Percentiles rank a stretch among this genome's conserved stretches.
Evolutionary conservation across 2,113 vertebrate species (phyloP).

Genomic region (Pimephales promelas): DNA sequence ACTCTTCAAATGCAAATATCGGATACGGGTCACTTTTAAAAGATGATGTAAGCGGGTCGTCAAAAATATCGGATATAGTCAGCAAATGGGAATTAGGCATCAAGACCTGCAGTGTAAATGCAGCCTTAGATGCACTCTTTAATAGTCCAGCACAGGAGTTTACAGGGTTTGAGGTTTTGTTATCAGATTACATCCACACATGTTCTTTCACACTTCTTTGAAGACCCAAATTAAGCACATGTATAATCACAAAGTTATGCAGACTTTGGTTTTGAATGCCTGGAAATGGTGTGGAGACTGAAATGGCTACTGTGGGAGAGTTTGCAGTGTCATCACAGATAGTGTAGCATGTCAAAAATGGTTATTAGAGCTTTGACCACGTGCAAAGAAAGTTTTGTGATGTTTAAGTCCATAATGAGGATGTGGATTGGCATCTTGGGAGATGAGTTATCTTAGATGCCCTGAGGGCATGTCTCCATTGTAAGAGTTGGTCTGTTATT

Average conservation of each 20-base stretch:
- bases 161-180: neutral
- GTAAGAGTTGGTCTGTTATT: neutral
- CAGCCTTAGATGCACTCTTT: neutral
- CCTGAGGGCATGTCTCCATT: neutral
- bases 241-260: neutral
- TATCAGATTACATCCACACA: slow-evolving; percentile 39
- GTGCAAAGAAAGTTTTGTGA: slow-evolving; percentile 12
- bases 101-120: no score
- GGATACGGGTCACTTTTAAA: no score
- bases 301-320: slow-evolving; percentile 4
- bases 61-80: no score
- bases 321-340: slow-evolving; percentile 3
- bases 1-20: no score
- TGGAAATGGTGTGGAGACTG: neutral
- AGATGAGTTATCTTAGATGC: neutral
- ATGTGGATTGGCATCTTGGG: neutral
- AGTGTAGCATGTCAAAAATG: neutral
- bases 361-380: neutral
- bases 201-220: neutral
- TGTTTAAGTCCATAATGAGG: slow-evolving; percentile 30
- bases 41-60: no score
- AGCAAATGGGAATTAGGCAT: no score
- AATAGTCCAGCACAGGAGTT: no score
- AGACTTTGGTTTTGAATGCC: neutral
- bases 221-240: slow-evolving; percentile 10